These are phyloP conservation scores for Ancistrus triradiatus DNA, from an alignment of 2,113 vertebrate species.

Conservation along the genomic window DNA sequence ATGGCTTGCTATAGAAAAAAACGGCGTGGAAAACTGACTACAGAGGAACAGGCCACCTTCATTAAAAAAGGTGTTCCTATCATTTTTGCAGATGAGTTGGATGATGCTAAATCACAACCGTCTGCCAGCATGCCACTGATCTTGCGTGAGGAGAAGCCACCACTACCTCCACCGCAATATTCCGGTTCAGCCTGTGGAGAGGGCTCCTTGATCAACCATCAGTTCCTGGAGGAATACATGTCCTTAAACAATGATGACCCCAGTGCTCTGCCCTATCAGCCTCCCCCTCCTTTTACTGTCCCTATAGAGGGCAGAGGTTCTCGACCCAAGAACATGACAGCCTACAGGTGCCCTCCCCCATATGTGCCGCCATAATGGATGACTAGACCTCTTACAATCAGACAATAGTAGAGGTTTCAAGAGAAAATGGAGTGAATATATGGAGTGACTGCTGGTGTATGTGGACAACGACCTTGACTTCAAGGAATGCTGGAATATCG, in stretches of 20 bases:
- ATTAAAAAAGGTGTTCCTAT: constrained; percentile 97
- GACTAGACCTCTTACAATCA: constrained; percentile 42
- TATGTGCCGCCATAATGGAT: constrained; percentile 90
- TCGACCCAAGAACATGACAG: constrained; percentile 97
- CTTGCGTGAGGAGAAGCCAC: constrained; percentile 94
- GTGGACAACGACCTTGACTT: constrained; percentile 7
- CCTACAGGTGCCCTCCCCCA: constrained; percentile 92
- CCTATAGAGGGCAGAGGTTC: constrained; percentile 94
- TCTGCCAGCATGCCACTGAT: constrained; percentile 96
- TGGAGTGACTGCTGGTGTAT: neutral
- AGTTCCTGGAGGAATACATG: constrained; percentile 86
- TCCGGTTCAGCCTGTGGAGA: constrained; percentile 87
- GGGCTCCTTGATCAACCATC: constrained; percentile 87
- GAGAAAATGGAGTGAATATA: constrained; percentile 54
- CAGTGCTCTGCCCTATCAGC: constrained; percentile 91
- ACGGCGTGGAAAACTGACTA: constrained; percentile 90
- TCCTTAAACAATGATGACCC: constrained; percentile 90
- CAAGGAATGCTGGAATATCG: constrained; percentile 26
- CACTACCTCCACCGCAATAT: constrained; percentile 88
- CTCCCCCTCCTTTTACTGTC: constrained; percentile 88
- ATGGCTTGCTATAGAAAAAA: constrained; percentile 98
- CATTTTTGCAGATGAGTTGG: constrained; percentile 93
- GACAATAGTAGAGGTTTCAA: constrained; percentile 35
- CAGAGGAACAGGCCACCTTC: constrained; percentile 95
- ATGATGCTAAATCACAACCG: constrained; percentile 91